phyloP scores from a whole-genome alignment of 2,888 invertebrate genomes.

The Thecophora atra region DNA sequence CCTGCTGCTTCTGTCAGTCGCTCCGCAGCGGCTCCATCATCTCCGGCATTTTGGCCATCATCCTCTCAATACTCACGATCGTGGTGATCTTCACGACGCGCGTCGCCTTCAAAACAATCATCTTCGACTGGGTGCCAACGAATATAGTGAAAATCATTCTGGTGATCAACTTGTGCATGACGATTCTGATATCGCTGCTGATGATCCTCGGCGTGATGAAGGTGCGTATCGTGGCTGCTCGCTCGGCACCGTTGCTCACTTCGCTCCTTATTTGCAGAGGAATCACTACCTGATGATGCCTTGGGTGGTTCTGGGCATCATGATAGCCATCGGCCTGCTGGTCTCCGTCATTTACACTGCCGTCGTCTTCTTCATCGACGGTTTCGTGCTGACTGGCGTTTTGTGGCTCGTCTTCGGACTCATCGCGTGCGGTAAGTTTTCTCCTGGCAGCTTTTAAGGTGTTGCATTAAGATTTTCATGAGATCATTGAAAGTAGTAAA shows the following conservation, averaged over 20 bases:
- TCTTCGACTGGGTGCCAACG: conserved; percentile 77
- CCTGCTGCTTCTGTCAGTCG: conserved; percentile 78
- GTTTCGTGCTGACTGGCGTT: conserved; percentile 69
- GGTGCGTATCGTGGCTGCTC: conserved; percentile 67
- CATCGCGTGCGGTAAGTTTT: conserved; percentile 70
- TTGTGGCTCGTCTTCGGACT: conserved; percentile 73
- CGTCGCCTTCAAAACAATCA: conserved; percentile 80
- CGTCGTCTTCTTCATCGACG: conserved; percentile 77
- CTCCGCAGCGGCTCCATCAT: conserved; percentile 79
- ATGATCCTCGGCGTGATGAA: conserved; percentile 79
- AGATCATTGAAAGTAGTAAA: too few relatives aligned
- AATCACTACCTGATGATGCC: conserved; percentile 85
- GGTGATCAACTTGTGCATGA: conserved; percentile 82
- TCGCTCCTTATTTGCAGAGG: conserved; percentile 68
- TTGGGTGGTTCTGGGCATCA: conserved; percentile 83
- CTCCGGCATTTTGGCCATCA: conserved; percentile 77
- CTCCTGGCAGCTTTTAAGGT: too few relatives aligned
- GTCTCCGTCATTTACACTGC: conserved; percentile 83
- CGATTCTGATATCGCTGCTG: conserved; percentile 80
- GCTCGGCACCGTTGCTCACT: too few relatives aligned
- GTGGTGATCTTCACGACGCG: conserved; percentile 73
- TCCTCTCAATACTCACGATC: conserved; percentile 78
- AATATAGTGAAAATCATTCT: conserved; percentile 80
- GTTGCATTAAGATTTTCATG: too few relatives aligned
- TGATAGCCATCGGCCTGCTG: conserved; percentile 79